Conservation (phyloP, 2,888 invertebrate species). For the Trichogramma dendrolimi region DNA sequence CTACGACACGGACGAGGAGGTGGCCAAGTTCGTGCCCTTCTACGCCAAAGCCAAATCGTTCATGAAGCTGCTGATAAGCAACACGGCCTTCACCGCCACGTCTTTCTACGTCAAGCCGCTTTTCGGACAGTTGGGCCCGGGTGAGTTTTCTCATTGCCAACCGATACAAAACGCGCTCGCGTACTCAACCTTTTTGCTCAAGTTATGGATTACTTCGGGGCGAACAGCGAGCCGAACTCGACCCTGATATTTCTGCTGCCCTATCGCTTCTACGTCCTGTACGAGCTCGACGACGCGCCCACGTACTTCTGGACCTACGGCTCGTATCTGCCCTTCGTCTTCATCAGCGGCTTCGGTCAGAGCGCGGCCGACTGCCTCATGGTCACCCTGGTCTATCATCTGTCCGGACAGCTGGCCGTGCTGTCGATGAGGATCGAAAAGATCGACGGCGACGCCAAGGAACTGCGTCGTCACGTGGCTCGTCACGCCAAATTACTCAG, state of each 20-base stretch:
- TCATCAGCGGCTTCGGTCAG: constrained; percentile 37
- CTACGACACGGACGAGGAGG: constrained; percentile 33
- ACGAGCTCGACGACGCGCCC: constrained; percentile 35
- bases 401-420: constrained; percentile 39
- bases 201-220: constrained; percentile 12
- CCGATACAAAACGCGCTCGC: background rate
- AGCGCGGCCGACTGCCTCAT: constrained; percentile 38
- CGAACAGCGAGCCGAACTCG: constrained; percentile 13
- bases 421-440: constrained; percentile 35
- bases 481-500: constrained; percentile 35
- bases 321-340: constrained; percentile 38
- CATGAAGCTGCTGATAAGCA: constrained; percentile 35
- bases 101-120: constrained; percentile 42
- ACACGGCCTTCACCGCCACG: constrained; percentile 38
- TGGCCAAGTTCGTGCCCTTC: constrained; percentile 33
- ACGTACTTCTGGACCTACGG: constrained; percentile 37
- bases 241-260: constrained; percentile 34
- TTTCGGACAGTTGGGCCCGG: constrained; percentile 30
- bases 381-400: constrained; percentile 39
- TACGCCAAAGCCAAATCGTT: constrained; percentile 37
- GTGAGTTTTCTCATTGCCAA: constrained; percentile 23
- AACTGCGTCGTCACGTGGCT: constrained; percentile 32
- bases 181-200: background rate
- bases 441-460: constrained; percentile 28
- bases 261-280: constrained; percentile 40